Evolutionary conservation across 2,797 vertebrate genomes (phyloP).

Genomic region (Harpagifer antarcticus): DNA sequence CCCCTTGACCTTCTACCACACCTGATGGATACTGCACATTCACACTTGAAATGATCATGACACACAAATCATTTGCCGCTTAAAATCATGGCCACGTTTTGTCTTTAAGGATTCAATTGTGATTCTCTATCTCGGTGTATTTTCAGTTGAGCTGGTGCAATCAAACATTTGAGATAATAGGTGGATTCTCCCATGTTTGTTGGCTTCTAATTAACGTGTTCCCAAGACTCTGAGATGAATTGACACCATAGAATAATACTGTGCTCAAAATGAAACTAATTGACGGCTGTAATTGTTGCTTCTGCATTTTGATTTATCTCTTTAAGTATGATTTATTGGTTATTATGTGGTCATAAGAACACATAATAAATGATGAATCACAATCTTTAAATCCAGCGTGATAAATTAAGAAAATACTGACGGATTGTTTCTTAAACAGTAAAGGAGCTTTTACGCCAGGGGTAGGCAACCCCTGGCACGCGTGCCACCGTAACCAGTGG

Average conservation of each 20-base stretch:
- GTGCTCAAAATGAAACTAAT: not conserved
- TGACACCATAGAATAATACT: not conserved
- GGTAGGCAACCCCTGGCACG: no score
- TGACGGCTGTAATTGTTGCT: conserved; percentile 4
- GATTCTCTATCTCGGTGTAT: not conserved
- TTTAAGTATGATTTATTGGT: conserved; percentile 13
- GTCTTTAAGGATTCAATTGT: not conserved
- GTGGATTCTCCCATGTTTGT: not conserved
- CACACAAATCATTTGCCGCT: not conserved
- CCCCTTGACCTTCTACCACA: conserved; percentile 21
- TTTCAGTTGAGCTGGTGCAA: not conserved
- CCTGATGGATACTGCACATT: conserved; percentile 6
- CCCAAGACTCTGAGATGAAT: conserved; percentile 1
- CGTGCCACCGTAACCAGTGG: no score
- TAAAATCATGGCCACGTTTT: not conserved
- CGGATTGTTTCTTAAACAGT: conserved; percentile 35
- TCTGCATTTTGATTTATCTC: conserved; percentile 8
- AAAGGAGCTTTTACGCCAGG: not conserved
- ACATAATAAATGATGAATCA: not conserved
- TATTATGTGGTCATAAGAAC: conserved; percentile 4
- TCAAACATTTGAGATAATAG: not conserved
- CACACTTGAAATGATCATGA: conserved; percentile 3
- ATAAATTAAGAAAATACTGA: conserved; percentile 30
- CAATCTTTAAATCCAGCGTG: conserved; percentile 25
- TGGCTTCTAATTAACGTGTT: not conserved